A percentile compares a stretch with the other conserved stretches of the same genome.
These are phyloP conservation scores for Petaurus breviceps DNA, from an alignment of 2,113 vertebrate species.

Conservation along the genomic window DNA sequence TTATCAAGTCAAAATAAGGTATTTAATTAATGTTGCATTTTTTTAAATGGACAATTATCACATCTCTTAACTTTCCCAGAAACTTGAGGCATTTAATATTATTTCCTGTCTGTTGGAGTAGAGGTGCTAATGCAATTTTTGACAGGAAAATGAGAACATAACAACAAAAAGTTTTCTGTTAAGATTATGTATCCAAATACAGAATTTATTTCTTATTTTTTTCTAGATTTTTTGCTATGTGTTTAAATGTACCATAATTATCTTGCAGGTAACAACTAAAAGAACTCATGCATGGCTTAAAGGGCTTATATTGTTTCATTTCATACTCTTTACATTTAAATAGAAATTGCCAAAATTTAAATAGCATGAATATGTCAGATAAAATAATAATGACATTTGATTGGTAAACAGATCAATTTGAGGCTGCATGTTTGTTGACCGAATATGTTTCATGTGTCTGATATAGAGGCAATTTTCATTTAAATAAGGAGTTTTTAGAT, in stretches of 20 bases:
- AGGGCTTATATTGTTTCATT: background rate
- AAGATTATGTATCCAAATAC: background rate
- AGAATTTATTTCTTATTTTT: background rate
- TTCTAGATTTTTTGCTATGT: background rate
- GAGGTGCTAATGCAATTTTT: background rate
- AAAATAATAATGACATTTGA: background rate
- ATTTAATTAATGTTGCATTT: conserved; percentile 1
- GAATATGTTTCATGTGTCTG: background rate
- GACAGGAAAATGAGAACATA: background rate
- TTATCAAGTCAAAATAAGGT: background rate
- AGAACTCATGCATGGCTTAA: background rate
- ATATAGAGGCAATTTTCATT: background rate
- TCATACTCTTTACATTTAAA: background rate
- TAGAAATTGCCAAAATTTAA: background rate
- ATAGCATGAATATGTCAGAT: background rate
- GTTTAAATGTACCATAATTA: background rate
- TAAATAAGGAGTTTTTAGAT: background rate
- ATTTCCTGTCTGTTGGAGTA: background rate
- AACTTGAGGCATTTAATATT: background rate
- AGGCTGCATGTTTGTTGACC: background rate
- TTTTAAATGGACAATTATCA: background rate
- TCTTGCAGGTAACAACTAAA: background rate
- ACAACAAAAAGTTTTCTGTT: background rate
- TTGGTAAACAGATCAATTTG: background rate
- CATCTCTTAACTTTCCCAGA: background rate